Percentiles rank a stretch among this genome's conserved stretches.
These are phyloP conservation scores for Nilaparvata lugens DNA, from an alignment of 1,140 invertebrate genomes.

Conservation along the genomic window DNA sequence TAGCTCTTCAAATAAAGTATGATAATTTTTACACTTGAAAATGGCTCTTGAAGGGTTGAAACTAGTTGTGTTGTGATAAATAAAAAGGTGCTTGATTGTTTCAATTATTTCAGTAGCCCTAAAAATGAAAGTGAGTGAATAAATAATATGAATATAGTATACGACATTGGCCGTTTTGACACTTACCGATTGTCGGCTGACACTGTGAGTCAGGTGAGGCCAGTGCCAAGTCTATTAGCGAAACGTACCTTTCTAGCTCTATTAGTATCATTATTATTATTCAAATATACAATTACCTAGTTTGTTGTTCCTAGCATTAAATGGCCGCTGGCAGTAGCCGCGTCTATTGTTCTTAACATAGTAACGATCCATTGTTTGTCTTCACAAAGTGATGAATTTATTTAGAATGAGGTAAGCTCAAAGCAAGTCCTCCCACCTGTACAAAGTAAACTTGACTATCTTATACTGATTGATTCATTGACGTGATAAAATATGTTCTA, in stretches of 20 bases:
- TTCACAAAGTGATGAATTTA: slow-evolving; percentile 27
- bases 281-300: slow-evolving; percentile 23
- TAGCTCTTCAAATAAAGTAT: too few species aligned
- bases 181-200: too few species aligned
- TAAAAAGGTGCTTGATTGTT: slow-evolving; percentile 9
- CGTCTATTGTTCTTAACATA: slow-evolving; percentile 16
- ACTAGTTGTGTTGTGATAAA: too few species aligned
- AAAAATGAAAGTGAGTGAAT: too few species aligned
- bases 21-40: too few species aligned
- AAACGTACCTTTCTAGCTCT: neutral
- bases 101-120: too few species aligned
- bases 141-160: too few species aligned
- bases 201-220: slow-evolving; percentile 74
- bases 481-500: slow-evolving; percentile 3
- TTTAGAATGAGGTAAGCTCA: slow-evolving; percentile 21
- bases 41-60: too few species aligned
- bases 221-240: slow-evolving; percentile 13
- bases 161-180: too few species aligned
- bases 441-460: slow-evolving; percentile 8
- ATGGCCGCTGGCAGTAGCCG: too few species aligned
- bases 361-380: slow-evolving; percentile 15
- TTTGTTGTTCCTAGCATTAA: slow-evolving; percentile 19
- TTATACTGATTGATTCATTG: neutral
- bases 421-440: slow-evolving; percentile 21
- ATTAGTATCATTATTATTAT: slow-evolving; percentile 12